phyloP scores from a whole-genome alignment of 2,888 invertebrate species.

The Amphimallon solstitiale region DNA sequence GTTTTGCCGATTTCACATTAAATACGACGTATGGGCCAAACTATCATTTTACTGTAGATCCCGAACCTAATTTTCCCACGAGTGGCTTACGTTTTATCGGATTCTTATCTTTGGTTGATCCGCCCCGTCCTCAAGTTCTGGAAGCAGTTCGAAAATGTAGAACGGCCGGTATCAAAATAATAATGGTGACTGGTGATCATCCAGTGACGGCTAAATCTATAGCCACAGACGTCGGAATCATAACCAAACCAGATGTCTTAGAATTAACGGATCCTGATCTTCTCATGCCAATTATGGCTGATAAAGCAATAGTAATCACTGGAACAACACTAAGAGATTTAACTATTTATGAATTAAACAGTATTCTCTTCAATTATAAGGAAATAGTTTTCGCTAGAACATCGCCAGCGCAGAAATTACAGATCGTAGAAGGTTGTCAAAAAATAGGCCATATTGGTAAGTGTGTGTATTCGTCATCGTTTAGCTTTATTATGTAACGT shows the following conservation, averaged over 20 bases:
- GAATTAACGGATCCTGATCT: constrained; percentile 54
- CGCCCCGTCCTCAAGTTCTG: constrained; percentile 73
- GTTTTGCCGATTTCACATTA: constrained; percentile 80
- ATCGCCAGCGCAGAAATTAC: constrained; percentile 67
- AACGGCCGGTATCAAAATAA: constrained; percentile 80
- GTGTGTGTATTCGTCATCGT: too few relatives aligned
- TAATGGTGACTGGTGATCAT: constrained; percentile 87
- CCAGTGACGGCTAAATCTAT: constrained; percentile 84
- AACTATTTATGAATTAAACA: constrained; percentile 64
- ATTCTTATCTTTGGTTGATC: constrained; percentile 73
- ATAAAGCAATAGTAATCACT: constrained; percentile 68
- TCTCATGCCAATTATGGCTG: constrained; percentile 46
- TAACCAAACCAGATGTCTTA: constrained; percentile 63
- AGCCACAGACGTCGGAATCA: constrained; percentile 79
- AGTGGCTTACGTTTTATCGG: constrained; percentile 73
- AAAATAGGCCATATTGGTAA: constrained; percentile 78
- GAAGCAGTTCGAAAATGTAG: constrained; percentile 77
- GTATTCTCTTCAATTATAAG: constrained; percentile 67
- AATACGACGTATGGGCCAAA: constrained; percentile 63
- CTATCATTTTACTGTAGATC: constrained; percentile 70
- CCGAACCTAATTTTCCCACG: constrained; percentile 74
- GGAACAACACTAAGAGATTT: constrained; percentile 65
- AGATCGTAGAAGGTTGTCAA: constrained; percentile 85
- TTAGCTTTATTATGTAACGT: too few relatives aligned
- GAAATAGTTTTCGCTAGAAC: constrained; percentile 74